Conservation (phyloP, 1,140 invertebrate genomes). For the Adelges cooleyi region DNA sequence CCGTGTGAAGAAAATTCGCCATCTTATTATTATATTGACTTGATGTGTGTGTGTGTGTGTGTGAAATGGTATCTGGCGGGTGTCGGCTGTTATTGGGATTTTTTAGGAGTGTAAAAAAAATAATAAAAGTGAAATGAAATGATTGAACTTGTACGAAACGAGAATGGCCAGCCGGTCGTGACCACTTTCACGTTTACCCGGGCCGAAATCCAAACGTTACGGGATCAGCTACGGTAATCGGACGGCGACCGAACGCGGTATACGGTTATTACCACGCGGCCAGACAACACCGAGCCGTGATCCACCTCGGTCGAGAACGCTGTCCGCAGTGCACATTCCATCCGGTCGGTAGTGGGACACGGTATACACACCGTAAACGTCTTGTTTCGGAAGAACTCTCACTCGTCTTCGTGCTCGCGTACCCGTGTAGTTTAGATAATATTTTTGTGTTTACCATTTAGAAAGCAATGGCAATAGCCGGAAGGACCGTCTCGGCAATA, state of each 20-base stretch:
- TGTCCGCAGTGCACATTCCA: too few relatives aligned
- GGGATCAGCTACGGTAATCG: neutral
- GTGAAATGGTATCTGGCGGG: too few relatives aligned
- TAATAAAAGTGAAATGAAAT: slow-evolving; percentile 32
- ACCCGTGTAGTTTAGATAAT: neutral
- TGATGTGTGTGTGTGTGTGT: too few relatives aligned
- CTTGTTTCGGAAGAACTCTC: slow-evolving; percentile 18
- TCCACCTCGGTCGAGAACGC: too few relatives aligned
- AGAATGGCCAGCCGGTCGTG: slow-evolving; percentile 8
- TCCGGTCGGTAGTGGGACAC: neutral
- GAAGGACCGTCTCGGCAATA: too few relatives aligned
- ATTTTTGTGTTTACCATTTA: too few relatives aligned
- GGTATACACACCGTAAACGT: neutral
- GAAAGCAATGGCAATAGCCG: too few relatives aligned
- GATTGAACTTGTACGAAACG: slow-evolving; percentile 8
- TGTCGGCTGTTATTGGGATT: too few relatives aligned
- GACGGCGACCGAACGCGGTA: neutral
- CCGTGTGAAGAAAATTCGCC: too few relatives aligned
- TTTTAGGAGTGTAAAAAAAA: too few relatives aligned
- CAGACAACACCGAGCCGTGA: neutral
- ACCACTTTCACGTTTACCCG: slow-evolving; percentile 11
- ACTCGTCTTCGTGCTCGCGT: slow-evolving; percentile 15
- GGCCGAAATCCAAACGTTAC: neutral
- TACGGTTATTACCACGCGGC: neutral
- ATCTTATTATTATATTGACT: too few relatives aligned